These are phyloP conservation scores for Hirtodrosophila alboralis DNA, from an alignment of 2,888 invertebrate genomes.

Conservation along the genomic window DNA sequence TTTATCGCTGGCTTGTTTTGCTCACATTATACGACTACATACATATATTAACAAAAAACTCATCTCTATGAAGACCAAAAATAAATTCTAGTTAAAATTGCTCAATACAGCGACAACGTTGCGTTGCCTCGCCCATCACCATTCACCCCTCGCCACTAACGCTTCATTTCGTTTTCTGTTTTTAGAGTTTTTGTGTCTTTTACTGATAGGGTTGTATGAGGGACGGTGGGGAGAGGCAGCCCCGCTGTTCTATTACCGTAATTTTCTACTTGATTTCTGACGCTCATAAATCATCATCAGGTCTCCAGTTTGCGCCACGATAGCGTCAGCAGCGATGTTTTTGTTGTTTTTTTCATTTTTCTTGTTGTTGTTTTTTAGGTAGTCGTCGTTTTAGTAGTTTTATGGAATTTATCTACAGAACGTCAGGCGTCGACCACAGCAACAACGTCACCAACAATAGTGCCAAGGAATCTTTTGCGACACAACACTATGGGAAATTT, in stretches of 20 bases:
- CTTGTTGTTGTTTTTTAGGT: conserved; percentile 46
- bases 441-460: conserved; percentile 23
- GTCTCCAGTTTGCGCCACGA: conserved; percentile 52
- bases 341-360: conserved; percentile 24
- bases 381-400: conserved; percentile 68
- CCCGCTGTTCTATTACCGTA: conserved; percentile 69
- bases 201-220: background rate
- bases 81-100: conserved; percentile 66
- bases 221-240: background rate
- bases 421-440: conserved; percentile 34
- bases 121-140: background rate
- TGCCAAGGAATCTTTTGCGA: conserved; percentile 59
- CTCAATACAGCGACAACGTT: conserved; percentile 41
- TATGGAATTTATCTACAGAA: conserved; percentile 68
- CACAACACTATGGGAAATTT: too few species aligned
- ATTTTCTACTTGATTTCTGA: conserved; percentile 79
- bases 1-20: conserved; percentile 12
- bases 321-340: conserved; percentile 48
- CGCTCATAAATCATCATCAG: conserved; percentile 79
- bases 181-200: conserved; percentile 18
- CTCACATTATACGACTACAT: background rate
- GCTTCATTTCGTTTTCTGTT: conserved; percentile 18
- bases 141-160: too few species aligned
- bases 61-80: conserved; percentile 22
- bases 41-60: background rate